Evolutionary conservation across 2,797 vertebrate genomes (phyloP), one percentile per base, ranked within the genome.

Genomic region (Bovichtus variegatus): DNA sequence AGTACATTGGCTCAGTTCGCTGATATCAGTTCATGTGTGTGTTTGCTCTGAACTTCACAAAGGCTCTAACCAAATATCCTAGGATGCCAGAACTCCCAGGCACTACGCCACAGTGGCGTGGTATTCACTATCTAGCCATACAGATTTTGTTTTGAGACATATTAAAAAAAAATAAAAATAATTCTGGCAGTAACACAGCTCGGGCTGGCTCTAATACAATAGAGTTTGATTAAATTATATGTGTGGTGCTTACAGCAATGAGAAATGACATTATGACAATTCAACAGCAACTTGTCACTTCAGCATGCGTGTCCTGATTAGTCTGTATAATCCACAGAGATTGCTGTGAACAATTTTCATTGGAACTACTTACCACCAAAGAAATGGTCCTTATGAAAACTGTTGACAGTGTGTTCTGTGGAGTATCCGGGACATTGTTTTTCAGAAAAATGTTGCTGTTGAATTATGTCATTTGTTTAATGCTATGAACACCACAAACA

Each of bases 1-100:
- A 67, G 34, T 40, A 64, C 74, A 80, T 76, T 71, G 65, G 66
- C 71, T 65, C 5, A 68, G 51, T 65, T 31, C 11, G 66, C 46
- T 76, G 43, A 50, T 61, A 55, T n/a, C n/a, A 43, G 44, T 31
- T 44, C 9, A 18, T 47, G 21, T 34, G 43, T 65, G n/a, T 15
- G 18, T 41, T 81, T 71, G 60, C 21, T 54, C 16, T 68, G 19
- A 80, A 73, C 34, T 54, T 62, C 29, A 67, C 44, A 67, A 11
- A 78, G 38, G 6, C 41, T 71, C 21, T 40, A 44, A 43, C 43
- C 27, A 74, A 82, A 82, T 58, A 74, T 54, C 21, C 47, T 31
- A 71, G 70, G 74, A 44, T 79, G 57, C 44, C 72, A 68, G 12
- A 21, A 64, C 58, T 64, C 51, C 40, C 2, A 16, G 43, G n/a